Base-by-base conservation (phyloP, 2,113 vertebrate genomes). In the Cyprinodon brontotheroides region DNA sequence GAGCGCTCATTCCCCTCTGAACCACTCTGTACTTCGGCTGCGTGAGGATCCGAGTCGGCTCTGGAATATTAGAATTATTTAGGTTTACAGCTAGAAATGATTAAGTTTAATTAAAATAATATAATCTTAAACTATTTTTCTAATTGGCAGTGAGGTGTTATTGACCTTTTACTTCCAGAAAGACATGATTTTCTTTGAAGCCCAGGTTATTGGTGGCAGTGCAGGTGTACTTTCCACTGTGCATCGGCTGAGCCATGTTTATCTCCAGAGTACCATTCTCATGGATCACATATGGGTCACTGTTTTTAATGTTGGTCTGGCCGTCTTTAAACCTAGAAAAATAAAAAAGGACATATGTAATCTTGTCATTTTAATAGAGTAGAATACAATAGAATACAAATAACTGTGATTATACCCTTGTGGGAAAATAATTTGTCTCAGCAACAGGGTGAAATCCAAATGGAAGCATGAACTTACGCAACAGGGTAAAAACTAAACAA, bases 131-230 rank as follows among this genome's bases (percentile, higher is more conserved):
- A 0, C 29, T 3, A 57, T 48, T 11, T 11, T 45, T 4, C 17
- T 3, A 69, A 2, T 59, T 13, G 65, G 12, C 45, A 11, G 63
- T 14, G 36, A 39, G 43, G 20, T 39, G 36, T 38, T 75, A 48
- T 92, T 95, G 90, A 98, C 97, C 97, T 96, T 99, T 99, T 78
- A 99, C 94, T 91, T 98, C 95, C 87, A 99, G 86, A 12, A 87
- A 94, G 62, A 97, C 94, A 14, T 96, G 95, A 88, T 99, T 98
- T 92, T 98, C 96, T 83, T 90, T 93, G 74, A 94, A 94, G 17
- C 97, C 98, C 72, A 97, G 92, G 84, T 95, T 94, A 93, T 99
- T 99, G 68, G 94, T 94, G 86, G 97, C 98, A 61, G 98, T 94
- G 89, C 98, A 99, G 0, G 96, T 98, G 72, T 98, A 99, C 4